Evolutionary conservation across 2,888 invertebrate species (phyloP).

Genomic region (Tryphoninae sp.): DNA sequence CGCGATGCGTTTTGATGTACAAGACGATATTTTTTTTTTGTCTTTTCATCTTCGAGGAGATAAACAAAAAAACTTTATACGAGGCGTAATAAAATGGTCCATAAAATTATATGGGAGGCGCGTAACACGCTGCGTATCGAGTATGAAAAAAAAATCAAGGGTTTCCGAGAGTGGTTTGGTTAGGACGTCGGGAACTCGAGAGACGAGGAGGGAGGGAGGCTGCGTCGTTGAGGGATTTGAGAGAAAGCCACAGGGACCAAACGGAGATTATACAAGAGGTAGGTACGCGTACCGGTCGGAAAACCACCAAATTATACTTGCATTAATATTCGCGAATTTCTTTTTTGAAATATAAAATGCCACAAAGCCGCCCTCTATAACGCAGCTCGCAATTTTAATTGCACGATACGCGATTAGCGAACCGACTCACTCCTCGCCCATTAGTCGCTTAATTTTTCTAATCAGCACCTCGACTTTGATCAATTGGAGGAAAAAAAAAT

Average conservation of each 20-base stretch:
- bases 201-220: background rate
- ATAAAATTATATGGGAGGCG: constrained; percentile 33
- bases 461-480: constrained; percentile 54
- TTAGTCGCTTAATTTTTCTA: constrained; percentile 60
- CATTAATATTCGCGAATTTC: background rate
- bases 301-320: background rate
- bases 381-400: background rate
- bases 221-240: constrained; percentile 30
- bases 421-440: constrained; percentile 52
- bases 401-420: background rate
- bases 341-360: background rate
- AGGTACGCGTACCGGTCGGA: background rate
- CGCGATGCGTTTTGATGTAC: background rate
- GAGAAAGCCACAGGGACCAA: constrained; percentile 9
- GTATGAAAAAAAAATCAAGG: constrained; percentile 37
- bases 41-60: background rate
- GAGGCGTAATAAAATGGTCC: constrained; percentile 39
- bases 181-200: constrained; percentile 30
- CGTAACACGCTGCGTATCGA: constrained; percentile 31
- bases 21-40: background rate
- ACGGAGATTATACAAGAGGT: constrained; percentile 48
- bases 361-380: background rate
- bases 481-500: constrained; percentile 1
- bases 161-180: constrained; percentile 39
- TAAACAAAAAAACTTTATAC: constrained; percentile 35